phyloP scores from a whole-genome alignment of 2,113 vertebrate species.

The Cyphomyrus discorhynchus region DNA sequence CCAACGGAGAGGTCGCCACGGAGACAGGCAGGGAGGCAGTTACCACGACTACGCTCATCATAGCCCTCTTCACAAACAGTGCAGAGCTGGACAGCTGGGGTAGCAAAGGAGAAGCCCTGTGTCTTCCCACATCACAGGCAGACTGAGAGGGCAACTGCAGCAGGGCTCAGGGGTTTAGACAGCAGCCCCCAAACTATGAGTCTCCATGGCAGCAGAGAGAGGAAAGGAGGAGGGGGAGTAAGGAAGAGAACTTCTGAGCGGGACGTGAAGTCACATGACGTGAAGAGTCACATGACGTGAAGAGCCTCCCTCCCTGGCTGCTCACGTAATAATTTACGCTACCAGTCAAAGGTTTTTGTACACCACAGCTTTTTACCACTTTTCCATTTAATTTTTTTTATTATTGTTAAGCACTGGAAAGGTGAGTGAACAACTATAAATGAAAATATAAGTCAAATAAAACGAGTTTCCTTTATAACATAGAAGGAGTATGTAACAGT shows the following conservation, averaged over 20 bases:
- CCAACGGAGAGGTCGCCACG: background rate
- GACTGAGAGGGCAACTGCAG: background rate
- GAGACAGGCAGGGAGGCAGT: conserved; percentile 7
- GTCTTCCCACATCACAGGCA: background rate
- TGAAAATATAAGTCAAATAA: too few species aligned
- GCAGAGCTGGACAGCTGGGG: background rate
- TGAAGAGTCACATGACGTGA: background rate
- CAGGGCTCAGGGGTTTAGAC: background rate
- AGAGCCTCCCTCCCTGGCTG: background rate
- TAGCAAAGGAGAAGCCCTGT: background rate
- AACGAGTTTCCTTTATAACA: too few species aligned
- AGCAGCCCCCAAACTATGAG: background rate
- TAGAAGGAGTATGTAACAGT: too few species aligned
- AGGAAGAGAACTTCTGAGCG: too few species aligned
- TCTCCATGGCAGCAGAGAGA: background rate
- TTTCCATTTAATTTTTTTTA: too few species aligned
- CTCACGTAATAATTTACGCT: background rate
- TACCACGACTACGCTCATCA: background rate
- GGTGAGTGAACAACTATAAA: too few species aligned
- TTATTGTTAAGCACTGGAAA: too few species aligned
- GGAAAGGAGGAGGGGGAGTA: background rate
- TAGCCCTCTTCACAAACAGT: background rate
- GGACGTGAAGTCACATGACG: background rate
- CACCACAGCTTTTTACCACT: too few species aligned
- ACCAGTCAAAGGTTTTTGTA: too few species aligned